These are phyloP conservation scores for Meriones psammophilus DNA, from an alignment of 2,797 vertebrate genomes.

Conservation along the genomic window DNA sequence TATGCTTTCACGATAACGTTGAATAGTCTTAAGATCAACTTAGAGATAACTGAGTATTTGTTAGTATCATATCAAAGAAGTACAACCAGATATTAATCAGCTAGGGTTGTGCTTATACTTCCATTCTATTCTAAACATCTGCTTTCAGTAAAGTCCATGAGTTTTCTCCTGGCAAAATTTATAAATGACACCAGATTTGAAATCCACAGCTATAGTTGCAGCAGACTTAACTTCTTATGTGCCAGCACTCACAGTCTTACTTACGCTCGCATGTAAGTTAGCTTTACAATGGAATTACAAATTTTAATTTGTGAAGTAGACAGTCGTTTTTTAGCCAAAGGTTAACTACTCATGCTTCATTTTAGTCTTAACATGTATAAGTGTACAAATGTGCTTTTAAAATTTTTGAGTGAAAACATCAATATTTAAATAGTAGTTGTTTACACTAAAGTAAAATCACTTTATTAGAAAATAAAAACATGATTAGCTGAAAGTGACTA, in stretches of 20 bases:
- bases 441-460: slow-evolving; percentile 1
- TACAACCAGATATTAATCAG: not conserved
- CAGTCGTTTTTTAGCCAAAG: slow-evolving; percentile 33
- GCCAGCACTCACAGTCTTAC: not conserved
- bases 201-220: slow-evolving; percentile 18
- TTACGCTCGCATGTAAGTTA: slow-evolving; percentile 9
- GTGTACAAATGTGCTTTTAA: not conserved
- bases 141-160: slow-evolving; percentile 44
- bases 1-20: not conserved
- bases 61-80: slow-evolving; percentile 29
- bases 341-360: slow-evolving; percentile 16
- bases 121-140: slow-evolving; percentile 42
- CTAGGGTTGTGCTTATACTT: not conserved
- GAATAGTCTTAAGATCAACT: not conserved
- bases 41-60: slow-evolving; percentile 33
- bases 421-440: slow-evolving; percentile 33
- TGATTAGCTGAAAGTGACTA: slow-evolving; percentile 31
- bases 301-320: slow-evolving; percentile 57
- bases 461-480: slow-evolving; percentile 38
- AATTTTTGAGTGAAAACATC: slow-evolving; percentile 48
- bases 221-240: slow-evolving; percentile 19
- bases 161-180: slow-evolving; percentile 44
- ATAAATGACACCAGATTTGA: slow-evolving; percentile 48
- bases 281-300: slow-evolving; percentile 47
- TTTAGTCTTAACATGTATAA: slow-evolving; percentile 24